phyloP scores from a whole-genome alignment of 2,888 invertebrate species.

The Acrocera orbiculus region DNA sequence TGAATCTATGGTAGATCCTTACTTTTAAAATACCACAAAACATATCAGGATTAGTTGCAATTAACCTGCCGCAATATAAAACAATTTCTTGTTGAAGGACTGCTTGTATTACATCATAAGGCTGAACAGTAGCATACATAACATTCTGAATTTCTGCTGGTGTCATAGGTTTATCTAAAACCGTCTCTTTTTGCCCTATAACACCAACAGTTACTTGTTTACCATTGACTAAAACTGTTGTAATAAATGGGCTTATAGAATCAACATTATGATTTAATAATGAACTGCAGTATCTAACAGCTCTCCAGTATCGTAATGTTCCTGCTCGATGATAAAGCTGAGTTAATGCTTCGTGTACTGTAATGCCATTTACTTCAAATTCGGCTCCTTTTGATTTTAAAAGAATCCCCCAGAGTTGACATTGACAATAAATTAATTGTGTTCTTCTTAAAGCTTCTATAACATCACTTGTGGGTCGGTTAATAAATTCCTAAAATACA shows the following conservation, averaged over 20 bases:
- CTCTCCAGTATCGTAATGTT: conserved; percentile 72
- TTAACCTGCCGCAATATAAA: conserved; percentile 81
- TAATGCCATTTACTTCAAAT: conserved; percentile 48
- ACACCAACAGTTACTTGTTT: conserved; percentile 92
- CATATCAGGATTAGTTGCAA: conserved; percentile 81
- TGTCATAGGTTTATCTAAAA: conserved; percentile 95
- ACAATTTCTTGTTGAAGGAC: conserved; percentile 61
- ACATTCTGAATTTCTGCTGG: conserved; percentile 88
- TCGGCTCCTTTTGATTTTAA: conserved; percentile 63
- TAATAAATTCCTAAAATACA: conserved; percentile 36
- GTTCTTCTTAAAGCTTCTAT: conserved; percentile 48
- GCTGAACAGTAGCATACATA: conserved; percentile 78
- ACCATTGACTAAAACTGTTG: conserved; percentile 91
- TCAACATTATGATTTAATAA: conserved; percentile 88
- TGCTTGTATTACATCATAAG: conserved; percentile 65
- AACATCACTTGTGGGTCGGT: conserved; percentile 55
- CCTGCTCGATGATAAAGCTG: conserved; percentile 69
- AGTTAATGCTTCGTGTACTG: conserved; percentile 51
- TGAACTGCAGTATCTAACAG: conserved; percentile 88
- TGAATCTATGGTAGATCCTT: too few species aligned
- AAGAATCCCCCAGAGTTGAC: conserved; percentile 70
- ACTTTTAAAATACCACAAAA: conserved; percentile 89
- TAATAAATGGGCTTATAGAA: conserved; percentile 95
- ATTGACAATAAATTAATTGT: conserved; percentile 58
- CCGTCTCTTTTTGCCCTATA: conserved; percentile 83